Base-by-base conservation (phyloP, 1,140 invertebrate genomes). In the Cyrtorhinus lividipennis region DNA sequence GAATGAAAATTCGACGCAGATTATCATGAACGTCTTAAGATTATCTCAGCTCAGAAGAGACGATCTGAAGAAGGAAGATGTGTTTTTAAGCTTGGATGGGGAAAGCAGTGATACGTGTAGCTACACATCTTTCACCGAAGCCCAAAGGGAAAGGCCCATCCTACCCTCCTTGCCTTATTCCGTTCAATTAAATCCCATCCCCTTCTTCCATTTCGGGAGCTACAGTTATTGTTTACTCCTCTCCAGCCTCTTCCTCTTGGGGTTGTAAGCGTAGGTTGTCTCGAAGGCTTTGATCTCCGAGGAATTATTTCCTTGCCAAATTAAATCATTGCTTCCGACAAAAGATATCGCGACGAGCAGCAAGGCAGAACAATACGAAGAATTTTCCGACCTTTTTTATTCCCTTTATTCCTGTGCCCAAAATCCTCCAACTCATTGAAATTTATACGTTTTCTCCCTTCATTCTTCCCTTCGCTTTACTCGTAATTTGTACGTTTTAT, bases 401-500 rank as follows among this genome's bases (percentile, higher is more conserved):
- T 20, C 48, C 18, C 20, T 53, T 53, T 53, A 53, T 53, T 53
- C 48, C 48, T 22, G 48, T 53, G 5, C 48, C 18, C 5, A 53
- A 53, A 53, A 10, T 20, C 48, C 48, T 53, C 48, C 10, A 53
- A 53, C 48, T 53, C 48, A 53, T 53, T 53, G 48, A 53, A 53
- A 53, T 53, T 53, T 53, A 53, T 53, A 53, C 48, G 48, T 53
- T 53, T 53, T 53, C 48, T 53, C 48, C 48, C 48, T 38, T 8
- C 30, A 38, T 15, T 38, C 48, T 20, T 53, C 20, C 20, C 48
- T 5, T 8, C 8, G 48, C 20, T 15, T 15, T 38, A 15, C 48
- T 20, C 48, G 48, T 53, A 53, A 53, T 53, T 53, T 53, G 48
- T 53, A 53, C 48, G 48, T 53, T 53, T 53, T 53, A 53, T 53